Evolutionary conservation across 2,888 invertebrate species (phyloP).

Genomic region (Hedychridium roseum): DNA sequence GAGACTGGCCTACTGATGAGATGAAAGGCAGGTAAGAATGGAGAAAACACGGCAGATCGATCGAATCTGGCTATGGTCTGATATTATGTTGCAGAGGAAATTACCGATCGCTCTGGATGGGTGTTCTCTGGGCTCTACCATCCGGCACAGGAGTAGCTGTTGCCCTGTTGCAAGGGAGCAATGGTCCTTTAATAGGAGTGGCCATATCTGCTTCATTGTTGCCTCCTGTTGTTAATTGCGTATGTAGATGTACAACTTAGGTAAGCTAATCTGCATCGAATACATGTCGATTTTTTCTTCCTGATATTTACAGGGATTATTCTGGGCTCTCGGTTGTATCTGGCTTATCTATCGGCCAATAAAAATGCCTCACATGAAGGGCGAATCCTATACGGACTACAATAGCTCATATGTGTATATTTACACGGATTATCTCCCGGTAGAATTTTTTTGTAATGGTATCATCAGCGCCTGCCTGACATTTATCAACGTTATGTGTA

Average conservation of each 20-base stretch:
- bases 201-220: slow-evolving; percentile 89
- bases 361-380: slow-evolving; percentile 76
- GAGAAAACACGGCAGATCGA: slow-evolving; percentile 3
- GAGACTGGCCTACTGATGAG: slow-evolving; percentile 81
- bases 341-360: slow-evolving; percentile 75
- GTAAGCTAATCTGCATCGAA: not conserved
- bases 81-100: slow-evolving; percentile 69
- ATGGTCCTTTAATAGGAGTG: slow-evolving; percentile 85
- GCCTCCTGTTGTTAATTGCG: slow-evolving; percentile 87
- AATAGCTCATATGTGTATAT: slow-evolving; percentile 73
- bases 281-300: slow-evolving; percentile 2
- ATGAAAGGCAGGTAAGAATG: slow-evolving; percentile 75
- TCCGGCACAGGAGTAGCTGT: slow-evolving; percentile 84
- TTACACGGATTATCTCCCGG: slow-evolving; percentile 78
- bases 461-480: slow-evolving; percentile 82
- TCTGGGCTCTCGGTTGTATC: slow-evolving; percentile 78
- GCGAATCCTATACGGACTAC: slow-evolving; percentile 69
- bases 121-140: slow-evolving; percentile 77
- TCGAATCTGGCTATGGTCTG: not conserved
- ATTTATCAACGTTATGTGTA: slow-evolving; percentile 83
- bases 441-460: slow-evolving; percentile 81
- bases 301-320: slow-evolving; percentile 77
- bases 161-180: slow-evolving; percentile 84
- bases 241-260: too few relatives aligned
- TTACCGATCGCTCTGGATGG: slow-evolving; percentile 78